Conservation (phyloP, 2,888 invertebrate genomes). For the Acrocyrtus sp. region DNA sequence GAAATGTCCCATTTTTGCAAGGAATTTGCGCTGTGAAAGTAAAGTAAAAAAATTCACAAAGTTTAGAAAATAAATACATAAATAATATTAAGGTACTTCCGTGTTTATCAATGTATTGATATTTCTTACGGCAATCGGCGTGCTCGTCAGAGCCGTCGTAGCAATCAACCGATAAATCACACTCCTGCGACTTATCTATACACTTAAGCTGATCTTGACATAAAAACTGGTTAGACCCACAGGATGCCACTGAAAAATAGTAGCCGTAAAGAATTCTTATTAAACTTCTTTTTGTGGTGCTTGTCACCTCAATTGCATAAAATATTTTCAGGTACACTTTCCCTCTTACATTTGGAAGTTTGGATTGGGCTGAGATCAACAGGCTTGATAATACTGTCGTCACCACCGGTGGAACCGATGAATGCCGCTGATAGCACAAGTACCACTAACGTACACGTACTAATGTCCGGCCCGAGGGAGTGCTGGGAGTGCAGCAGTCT, state of each 20-base stretch:
- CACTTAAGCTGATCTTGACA: slow-evolving; percentile 73
- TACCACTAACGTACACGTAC: slow-evolving; percentile 4
- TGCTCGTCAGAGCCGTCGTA: slow-evolving; percentile 73
- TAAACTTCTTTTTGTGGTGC: not conserved
- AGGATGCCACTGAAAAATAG: slow-evolving; percentile 49
- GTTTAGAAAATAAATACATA: too few relatives aligned
- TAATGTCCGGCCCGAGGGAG: slow-evolving; percentile 7
- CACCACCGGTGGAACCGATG: slow-evolving; percentile 24
- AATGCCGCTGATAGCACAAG: slow-evolving; percentile 16
- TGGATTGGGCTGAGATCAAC: slow-evolving; percentile 30
- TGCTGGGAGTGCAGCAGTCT: slow-evolving; percentile 16
- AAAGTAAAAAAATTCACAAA: too few relatives aligned
- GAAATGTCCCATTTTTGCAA: slow-evolving; percentile 70
- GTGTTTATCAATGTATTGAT: too few relatives aligned
- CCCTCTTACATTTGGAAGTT: slow-evolving; percentile 13
- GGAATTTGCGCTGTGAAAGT: slow-evolving; percentile 43
- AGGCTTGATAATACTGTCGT: slow-evolving; percentile 42
- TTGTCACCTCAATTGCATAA: not conserved
- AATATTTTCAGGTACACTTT: not conserved
- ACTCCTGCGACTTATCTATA: slow-evolving; percentile 73
- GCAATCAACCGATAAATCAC: slow-evolving; percentile 75
- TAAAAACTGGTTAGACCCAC: slow-evolving; percentile 68
- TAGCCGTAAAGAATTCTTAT: not conserved
- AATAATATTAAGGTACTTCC: too few relatives aligned
- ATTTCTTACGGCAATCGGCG: slow-evolving; percentile 70